phyloP scores from a whole-genome alignment of 2,797 vertebrate species.

The Phataginus tetradactyla region DNA sequence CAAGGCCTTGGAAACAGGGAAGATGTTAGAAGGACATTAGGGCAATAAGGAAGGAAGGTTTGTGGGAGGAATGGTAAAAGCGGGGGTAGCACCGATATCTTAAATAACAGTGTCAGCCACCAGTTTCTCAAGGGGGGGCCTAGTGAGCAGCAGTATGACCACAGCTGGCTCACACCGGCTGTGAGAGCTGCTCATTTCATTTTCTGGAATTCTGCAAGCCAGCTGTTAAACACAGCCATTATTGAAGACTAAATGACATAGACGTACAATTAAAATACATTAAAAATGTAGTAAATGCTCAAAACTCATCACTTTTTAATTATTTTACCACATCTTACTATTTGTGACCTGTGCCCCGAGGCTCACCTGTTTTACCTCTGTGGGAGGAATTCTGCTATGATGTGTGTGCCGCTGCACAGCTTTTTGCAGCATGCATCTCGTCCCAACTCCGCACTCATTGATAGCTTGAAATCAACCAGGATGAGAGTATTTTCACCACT shows the following conservation, averaged over 20 bases:
- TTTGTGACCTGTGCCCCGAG: neutral
- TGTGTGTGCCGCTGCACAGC: neutral
- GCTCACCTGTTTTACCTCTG: neutral
- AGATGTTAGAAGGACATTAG: neutral
- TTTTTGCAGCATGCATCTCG: neutral
- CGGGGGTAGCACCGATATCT: neutral
- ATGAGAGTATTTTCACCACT: neutral
- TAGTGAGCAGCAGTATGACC: neutral
- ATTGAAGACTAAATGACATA: neutral
- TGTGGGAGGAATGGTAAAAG: neutral
- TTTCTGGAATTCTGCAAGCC: neutral
- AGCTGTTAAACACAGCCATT: neutral
- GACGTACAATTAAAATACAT: neutral
- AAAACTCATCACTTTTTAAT: neutral
- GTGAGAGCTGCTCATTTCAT: neutral
- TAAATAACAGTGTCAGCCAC: neutral
- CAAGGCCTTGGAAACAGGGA: neutral
- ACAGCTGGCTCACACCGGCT: neutral
- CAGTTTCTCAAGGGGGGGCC: neutral
- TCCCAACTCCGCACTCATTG: neutral
- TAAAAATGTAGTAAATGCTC: neutral
- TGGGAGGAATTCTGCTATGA: neutral
- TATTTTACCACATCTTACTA: neutral
- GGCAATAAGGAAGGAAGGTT: neutral
- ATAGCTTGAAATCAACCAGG: neutral